These are phyloP conservation scores for human (Homo sapiens) DNA, from an alignment of 2,113 vertebrate species.

Conservation along the genomic window DNA sequence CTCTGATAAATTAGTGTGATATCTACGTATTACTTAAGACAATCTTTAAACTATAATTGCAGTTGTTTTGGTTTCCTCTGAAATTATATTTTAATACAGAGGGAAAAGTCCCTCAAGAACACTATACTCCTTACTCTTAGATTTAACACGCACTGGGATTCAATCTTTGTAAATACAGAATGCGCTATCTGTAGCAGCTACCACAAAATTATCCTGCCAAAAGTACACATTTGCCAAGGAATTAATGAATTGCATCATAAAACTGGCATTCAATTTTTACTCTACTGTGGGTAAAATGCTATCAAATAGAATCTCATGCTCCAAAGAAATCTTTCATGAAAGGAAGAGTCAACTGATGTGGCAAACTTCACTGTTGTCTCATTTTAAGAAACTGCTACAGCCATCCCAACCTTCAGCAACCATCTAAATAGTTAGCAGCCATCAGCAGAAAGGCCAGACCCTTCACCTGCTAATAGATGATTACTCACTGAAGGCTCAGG, in stretches of 20 bases:
- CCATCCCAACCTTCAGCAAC: not conserved
- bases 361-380: not conserved
- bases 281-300: not conserved
- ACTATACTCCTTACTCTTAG: not conserved
- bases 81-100: slow-evolving; percentile 1
- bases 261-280: slow-evolving; percentile 20
- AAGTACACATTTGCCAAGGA: not conserved
- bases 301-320: not conserved
- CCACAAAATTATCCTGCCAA: not conserved
- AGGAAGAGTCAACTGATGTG: not conserved
- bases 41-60: slow-evolving; percentile 38
- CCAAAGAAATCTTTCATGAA: not conserved
- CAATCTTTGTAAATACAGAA: not conserved
- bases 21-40: not conserved
- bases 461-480: not conserved
- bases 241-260: slow-evolving; percentile 28
- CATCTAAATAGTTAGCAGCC: not conserved
- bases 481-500: not conserved
- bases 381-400: not conserved
- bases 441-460: not conserved
- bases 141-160: not conserved
- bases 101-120: not conserved
- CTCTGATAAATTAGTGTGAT: slow-evolving; percentile 31
- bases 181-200: not conserved
- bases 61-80: not conserved